These are phyloP conservation scores for Sinhomidia bicolor DNA, from an alignment of 2,888 invertebrate species.

Conservation along the genomic window DNA sequence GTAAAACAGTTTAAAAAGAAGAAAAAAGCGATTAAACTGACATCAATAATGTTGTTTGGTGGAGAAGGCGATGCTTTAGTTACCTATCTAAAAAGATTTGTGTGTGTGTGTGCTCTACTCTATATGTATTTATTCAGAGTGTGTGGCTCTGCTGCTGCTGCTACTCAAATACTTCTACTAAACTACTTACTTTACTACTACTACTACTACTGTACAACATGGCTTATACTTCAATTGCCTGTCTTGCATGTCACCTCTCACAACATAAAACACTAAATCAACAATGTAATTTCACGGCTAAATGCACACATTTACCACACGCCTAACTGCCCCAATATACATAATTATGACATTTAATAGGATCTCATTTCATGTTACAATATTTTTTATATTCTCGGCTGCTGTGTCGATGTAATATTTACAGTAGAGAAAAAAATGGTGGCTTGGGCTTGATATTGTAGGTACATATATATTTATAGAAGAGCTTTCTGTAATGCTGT, in stretches of 20 bases:
- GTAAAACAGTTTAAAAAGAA: slow-evolving; percentile 61
- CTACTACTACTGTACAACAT: not conserved
- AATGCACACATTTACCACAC: slow-evolving; percentile 68
- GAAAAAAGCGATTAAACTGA: slow-evolving; percentile 67
- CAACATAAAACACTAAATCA: slow-evolving; percentile 71
- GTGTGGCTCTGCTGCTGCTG: slow-evolving; percentile 17
- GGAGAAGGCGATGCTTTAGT: slow-evolving; percentile 2
- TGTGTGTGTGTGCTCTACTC: slow-evolving; percentile 35
- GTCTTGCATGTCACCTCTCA: slow-evolving; percentile 67
- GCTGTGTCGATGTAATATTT: slow-evolving; percentile 21
- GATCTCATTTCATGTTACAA: slow-evolving; percentile 63
- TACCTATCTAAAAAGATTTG: not conserved
- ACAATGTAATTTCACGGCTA: slow-evolving; percentile 75
- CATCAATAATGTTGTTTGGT: slow-evolving; percentile 67
- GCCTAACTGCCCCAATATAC: slow-evolving; percentile 73
- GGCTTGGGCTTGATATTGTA: not conserved
- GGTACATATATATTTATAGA: not conserved
- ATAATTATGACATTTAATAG: slow-evolving; percentile 74
- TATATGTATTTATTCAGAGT: slow-evolving; percentile 32
- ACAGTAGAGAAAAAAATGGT: not conserved
- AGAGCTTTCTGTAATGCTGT: no score
- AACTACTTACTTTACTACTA: not conserved
- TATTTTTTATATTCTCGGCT: slow-evolving; percentile 7
- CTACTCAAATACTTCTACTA: no score
- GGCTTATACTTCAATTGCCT: not conserved